A percentile compares a stretch with the other conserved stretches of the same genome.
phyloP scores from a whole-genome alignment of 2,797 vertebrate genomes.

The Lycodopsis pacificus region DNA sequence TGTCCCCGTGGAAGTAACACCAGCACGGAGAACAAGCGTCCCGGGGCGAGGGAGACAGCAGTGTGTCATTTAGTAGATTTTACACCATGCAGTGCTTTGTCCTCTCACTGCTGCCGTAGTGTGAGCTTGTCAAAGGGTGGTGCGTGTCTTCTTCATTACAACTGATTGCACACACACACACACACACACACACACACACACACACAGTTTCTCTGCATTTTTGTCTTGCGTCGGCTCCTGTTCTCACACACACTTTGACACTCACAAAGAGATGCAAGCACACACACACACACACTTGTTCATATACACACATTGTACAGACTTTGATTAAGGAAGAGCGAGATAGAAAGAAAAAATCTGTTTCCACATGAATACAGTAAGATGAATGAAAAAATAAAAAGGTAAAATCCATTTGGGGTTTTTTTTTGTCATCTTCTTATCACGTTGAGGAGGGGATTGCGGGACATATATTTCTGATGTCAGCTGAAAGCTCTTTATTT shows the following conservation, averaged over 20 bases:
- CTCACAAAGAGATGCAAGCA: not conserved
- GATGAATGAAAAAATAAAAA: not conserved
- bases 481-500: slow-evolving; percentile 28
- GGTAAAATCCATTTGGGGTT: slow-evolving; percentile 13
- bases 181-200: slow-evolving; percentile 29
- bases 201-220: not conserved
- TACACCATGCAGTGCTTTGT: slow-evolving; percentile 56
- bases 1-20: slow-evolving; percentile 45
- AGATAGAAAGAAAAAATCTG: not conserved
- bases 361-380: not conserved
- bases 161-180: slow-evolving; percentile 33
- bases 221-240: not conserved
- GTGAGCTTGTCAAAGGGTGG: slow-evolving; percentile 52
- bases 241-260: not conserved
- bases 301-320: not conserved
- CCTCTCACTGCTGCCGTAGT: slow-evolving; percentile 54
- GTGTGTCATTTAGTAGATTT: slow-evolving; percentile 29
- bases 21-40: slow-evolving; percentile 21
- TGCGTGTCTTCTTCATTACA: slow-evolving; percentile 19
- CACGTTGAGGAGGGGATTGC: not conserved
- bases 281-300: not conserved
- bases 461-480: not conserved
- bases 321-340: not conserved
- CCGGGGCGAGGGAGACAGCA: slow-evolving; percentile 17
- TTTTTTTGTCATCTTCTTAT: slow-evolving; percentile 5